Evolutionary conservation across 2,888 invertebrate genomes (phyloP).

Genomic region (Stenodera caucasica): DNA sequence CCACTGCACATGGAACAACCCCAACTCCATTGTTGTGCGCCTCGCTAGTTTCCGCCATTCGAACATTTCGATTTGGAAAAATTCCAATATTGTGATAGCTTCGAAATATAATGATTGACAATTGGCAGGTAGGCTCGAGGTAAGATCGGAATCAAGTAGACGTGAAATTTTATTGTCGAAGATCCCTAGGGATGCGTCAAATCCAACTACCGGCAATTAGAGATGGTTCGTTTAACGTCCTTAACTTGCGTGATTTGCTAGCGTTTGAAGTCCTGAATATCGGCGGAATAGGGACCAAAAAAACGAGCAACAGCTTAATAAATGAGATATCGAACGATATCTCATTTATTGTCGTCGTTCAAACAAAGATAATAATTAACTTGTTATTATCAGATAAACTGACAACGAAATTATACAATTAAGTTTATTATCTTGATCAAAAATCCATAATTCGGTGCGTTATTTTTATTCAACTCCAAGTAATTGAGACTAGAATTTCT

Average conservation of each 20-base stretch:
- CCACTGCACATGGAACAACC: too few relatives aligned
- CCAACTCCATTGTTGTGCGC: too few relatives aligned
- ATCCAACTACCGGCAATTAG: background rate
- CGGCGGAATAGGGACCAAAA: too few relatives aligned
- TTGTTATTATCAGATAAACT: background rate
- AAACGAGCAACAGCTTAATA: too few relatives aligned
- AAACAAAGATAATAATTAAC: background rate
- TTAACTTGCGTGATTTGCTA: background rate
- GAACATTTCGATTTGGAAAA: too few relatives aligned
- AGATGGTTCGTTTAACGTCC: background rate
- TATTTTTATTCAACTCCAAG: too few relatives aligned
- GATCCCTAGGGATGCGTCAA: background rate
- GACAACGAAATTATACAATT: too few relatives aligned
- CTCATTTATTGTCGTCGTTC: background rate
- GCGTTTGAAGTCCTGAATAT: background rate
- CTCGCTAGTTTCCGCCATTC: too few relatives aligned
- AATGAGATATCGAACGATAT: background rate
- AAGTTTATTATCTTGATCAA: background rate
- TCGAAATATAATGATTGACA: background rate
- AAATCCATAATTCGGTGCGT: too few relatives aligned
- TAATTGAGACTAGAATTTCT: too few relatives aligned
- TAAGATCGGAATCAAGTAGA: background rate
- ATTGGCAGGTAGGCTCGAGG: background rate
- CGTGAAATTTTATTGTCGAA: background rate
- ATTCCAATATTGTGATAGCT: too few relatives aligned